phyloP scores from a whole-genome alignment of 2,113 vertebrate species.

The Rousettus leschenaultii region DNA sequence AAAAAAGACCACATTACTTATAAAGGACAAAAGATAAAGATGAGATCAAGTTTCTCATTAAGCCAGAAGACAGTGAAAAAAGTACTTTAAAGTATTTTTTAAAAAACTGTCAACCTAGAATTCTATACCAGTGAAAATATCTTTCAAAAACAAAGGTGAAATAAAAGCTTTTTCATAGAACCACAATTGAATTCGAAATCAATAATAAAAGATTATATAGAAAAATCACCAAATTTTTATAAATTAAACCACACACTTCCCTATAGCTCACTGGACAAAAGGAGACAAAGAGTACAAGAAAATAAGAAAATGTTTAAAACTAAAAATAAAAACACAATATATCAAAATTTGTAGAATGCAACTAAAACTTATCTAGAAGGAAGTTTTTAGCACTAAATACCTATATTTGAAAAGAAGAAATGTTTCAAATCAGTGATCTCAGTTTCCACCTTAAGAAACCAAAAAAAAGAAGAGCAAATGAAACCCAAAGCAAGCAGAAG shows the following conservation, averaged over 20 bases:
- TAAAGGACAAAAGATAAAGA: background rate
- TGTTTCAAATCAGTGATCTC: background rate
- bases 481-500: background rate
- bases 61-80: background rate
- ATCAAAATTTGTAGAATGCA: background rate
- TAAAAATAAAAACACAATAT: background rate
- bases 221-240: background rate
- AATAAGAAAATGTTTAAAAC: constrained; percentile 19
- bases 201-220: background rate
- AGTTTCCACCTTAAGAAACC: background rate
- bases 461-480: background rate
- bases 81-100: background rate
- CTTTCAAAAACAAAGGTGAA: background rate
- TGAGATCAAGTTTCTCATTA: background rate
- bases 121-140: constrained; percentile 5
- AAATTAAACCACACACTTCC: background rate
- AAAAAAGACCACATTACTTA: background rate
- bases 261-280: background rate
- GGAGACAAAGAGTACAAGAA: background rate
- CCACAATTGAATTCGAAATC: background rate
- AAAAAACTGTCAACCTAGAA: background rate
- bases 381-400: background rate
- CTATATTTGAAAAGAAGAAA: background rate
- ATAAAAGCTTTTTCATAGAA: background rate
- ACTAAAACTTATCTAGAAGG: background rate